These are phyloP conservation scores for Campoplex nolae DNA, from an alignment of 2,888 invertebrate genomes.

Conservation along the genomic window DNA sequence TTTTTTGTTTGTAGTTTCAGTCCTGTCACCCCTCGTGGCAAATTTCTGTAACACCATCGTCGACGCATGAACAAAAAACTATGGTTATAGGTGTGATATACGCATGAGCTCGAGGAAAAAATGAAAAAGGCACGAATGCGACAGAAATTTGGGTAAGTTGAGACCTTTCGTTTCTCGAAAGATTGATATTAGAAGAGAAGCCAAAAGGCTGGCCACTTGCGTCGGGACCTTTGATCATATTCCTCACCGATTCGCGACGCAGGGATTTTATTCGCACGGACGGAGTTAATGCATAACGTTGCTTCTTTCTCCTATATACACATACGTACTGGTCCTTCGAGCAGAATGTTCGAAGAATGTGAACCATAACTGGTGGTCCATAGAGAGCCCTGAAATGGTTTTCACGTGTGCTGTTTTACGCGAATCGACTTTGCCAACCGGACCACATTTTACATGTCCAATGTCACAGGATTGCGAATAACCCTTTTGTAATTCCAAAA, in stretches of 20 bases:
- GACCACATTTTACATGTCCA: background rate
- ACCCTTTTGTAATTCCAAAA: background rate
- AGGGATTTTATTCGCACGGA: constrained; percentile 71
- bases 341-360: constrained; percentile 57
- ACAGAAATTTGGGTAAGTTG: background rate
- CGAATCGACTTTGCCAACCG: constrained; percentile 20
- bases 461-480: background rate
- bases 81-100: constrained; percentile 52
- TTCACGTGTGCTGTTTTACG: constrained; percentile 56
- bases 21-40: constrained; percentile 49
- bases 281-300: constrained; percentile 68
- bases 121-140: background rate
- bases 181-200: constrained; percentile 32
- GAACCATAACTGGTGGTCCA: constrained; percentile 52
- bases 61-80: constrained; percentile 19
- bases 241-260: constrained; percentile 72
- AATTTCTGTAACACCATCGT: constrained; percentile 54
- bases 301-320: constrained; percentile 47
- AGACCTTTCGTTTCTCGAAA: constrained; percentile 24
- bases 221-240: constrained; percentile 72
- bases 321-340: constrained; percentile 6
- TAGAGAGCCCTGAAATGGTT: constrained; percentile 40
- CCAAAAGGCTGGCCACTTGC: constrained; percentile 43
- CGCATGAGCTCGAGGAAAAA: background rate
- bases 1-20: constrained; percentile 5